Conservation (phyloP, 2,797 vertebrate species). For the Menidia menidia region DNA sequence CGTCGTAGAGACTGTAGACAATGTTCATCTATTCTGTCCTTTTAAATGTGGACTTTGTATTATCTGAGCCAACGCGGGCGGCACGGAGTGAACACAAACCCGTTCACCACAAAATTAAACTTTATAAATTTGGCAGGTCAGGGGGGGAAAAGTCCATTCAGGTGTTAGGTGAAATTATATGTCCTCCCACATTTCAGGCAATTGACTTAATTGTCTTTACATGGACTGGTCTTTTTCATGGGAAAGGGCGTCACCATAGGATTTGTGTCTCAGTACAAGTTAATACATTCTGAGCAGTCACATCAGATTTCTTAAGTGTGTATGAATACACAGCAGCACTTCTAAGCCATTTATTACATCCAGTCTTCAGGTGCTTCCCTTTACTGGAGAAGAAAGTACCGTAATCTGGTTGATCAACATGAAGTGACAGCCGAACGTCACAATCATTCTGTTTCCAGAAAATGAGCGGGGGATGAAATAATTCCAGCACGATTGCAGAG, state of each 20-base stretch:
- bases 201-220: slow-evolving; percentile 35
- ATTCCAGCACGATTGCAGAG: too few species aligned
- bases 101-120: not conserved
- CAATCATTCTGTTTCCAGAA: slow-evolving; percentile 2
- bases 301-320: slow-evolving; percentile 28
- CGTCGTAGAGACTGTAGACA: too few species aligned
- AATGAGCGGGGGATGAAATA: too few species aligned
- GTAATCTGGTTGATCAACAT: slow-evolving; percentile 25
- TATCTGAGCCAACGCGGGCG: too few species aligned
- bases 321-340: slow-evolving; percentile 44
- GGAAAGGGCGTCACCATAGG: slow-evolving; percentile 11
- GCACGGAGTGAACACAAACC: not conserved
- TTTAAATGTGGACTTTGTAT: slow-evolving; percentile 11
- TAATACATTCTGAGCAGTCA: slow-evolving; percentile 22
- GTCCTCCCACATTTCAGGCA: slow-evolving; percentile 14
- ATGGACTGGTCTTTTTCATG: slow-evolving; percentile 19
- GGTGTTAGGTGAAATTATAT: slow-evolving; percentile 27
- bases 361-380: slow-evolving; percentile 30
- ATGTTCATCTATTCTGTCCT: slow-evolving; percentile 35
- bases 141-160: slow-evolving; percentile 14
- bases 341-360: slow-evolving; percentile 39
- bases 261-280: slow-evolving; percentile 14
- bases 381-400: slow-evolving; percentile 7
- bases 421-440: slow-evolving; percentile 27
- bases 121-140: slow-evolving; percentile 4